Conservation (phyloP, 2,797 vertebrate genomes). For the Danio aesculapii region DNA sequence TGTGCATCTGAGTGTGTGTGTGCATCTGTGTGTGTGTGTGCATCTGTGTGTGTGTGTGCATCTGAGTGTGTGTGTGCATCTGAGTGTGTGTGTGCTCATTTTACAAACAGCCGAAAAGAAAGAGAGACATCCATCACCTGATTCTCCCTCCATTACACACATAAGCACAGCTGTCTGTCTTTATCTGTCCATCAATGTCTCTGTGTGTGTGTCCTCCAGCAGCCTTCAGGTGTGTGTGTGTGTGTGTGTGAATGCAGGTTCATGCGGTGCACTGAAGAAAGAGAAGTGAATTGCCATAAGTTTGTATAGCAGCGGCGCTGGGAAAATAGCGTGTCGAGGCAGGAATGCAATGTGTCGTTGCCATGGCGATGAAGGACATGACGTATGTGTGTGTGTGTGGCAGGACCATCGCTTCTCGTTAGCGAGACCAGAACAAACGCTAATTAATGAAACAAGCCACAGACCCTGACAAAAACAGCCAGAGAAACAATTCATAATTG, state of each 20-base stretch:
- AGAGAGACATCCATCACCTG: neutral
- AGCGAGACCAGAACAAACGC: neutral
- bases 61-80: too few relatives aligned
- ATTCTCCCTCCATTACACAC: constrained; percentile 3
- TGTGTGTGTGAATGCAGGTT: neutral
- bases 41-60: too few relatives aligned
- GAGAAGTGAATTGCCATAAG: neutral
- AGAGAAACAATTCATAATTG: constrained; percentile 21
- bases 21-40: too few relatives aligned
- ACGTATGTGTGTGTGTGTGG: neutral
- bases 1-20: too few relatives aligned
- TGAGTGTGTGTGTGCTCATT: neutral
- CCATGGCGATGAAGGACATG: constrained; percentile 33
- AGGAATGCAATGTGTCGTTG: constrained; percentile 28
- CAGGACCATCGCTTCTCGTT: constrained; percentile 13
- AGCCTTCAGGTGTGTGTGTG: neutral
- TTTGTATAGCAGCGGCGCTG: neutral
- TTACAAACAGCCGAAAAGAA: neutral
- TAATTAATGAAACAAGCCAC: constrained; percentile 22
- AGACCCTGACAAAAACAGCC: neutral
- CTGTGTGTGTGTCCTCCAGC: neutral
- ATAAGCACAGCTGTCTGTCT: constrained; percentile 11
- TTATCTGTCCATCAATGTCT: constrained; percentile 16
- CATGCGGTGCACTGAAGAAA: neutral
- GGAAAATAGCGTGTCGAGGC: neutral